Evolutionary conservation across 2,113 vertebrate genomes (phyloP), one percentile per base, ranked within the genome.

Genomic region (Grus americana): DNA sequence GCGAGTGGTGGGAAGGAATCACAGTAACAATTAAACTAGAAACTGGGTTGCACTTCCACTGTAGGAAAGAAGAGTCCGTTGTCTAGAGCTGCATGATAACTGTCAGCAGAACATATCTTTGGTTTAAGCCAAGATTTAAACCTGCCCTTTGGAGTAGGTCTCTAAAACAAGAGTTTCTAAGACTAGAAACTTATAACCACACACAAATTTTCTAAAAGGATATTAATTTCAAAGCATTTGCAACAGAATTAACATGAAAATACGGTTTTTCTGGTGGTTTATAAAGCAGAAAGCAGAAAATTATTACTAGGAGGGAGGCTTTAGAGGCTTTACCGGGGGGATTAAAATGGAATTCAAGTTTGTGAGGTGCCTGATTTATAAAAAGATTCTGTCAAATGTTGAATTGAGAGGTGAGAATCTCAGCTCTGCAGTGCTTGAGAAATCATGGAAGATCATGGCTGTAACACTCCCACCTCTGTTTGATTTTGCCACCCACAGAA

Each of bases 391-490:
- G 74, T 67, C 87, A 85, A 61, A 85, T 57, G 66, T 88, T 95
- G 84, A 95, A 84, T 73, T 66, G n/a, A 62, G 40, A 65, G 57
- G 78, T 54, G 84, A 91, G 89, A 96, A 82, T 87, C 73, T 87
- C 78, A 72, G 74, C 58, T 94, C 81, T 72, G 84, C 90, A 57
- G 52, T 57, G 73, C 74, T 87, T 52, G 66, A 75, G 86, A 86
- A 86, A 92, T 73, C 85, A 91, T 49, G 46, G 93, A 47, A 82
- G 75, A 90, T 86, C 58, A 44, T 55, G 72, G 72, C 91, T 93
- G 24, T 58, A 92, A 86, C 86, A 78, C 91, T 91, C 91, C 95
- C 79, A 89, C 93, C 82, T 78, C 73, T 93, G 79, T 92, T 93
- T 89, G 93, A 91, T 90, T 91, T 86, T 72, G 57, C 76, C 89